phyloP scores from a whole-genome alignment of 64 coral and sea anemone genomes.

The Exaiptasia diaphana region DNA sequence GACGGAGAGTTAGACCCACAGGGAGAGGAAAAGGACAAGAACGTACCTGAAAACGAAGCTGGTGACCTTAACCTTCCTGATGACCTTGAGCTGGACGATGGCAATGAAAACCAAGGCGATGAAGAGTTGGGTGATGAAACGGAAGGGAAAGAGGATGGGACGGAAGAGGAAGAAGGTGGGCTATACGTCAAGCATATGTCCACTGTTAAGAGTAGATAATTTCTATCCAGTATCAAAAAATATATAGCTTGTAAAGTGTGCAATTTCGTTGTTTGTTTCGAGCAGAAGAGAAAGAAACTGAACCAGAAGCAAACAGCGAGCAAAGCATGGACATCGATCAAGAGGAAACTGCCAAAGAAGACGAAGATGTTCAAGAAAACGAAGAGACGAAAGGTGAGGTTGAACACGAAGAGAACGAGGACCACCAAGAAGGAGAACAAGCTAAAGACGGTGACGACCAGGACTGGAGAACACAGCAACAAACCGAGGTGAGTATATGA shows the following conservation, averaged over 20 bases:
- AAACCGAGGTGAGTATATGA: conserved; percentile 60
- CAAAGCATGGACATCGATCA: conserved; percentile 17
- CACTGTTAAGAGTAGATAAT: no score
- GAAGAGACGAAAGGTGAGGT: conserved; percentile 12
- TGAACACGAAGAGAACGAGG: background rate
- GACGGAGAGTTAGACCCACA: conserved; percentile 31
- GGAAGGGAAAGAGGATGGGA: background rate
- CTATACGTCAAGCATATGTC: no score
- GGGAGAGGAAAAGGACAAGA: conserved; percentile 21
- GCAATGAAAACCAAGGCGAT: conserved; percentile 11
- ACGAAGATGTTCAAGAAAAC: conserved; percentile 11
- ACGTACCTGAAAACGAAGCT: conserved; percentile 4
- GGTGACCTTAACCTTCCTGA: conserved; percentile 52
- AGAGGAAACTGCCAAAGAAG: background rate
- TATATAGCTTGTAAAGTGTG: no score
- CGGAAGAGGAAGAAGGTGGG: background rate
- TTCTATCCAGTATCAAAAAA: no score
- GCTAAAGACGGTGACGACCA: conserved; percentile 32
- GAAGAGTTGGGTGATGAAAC: background rate
- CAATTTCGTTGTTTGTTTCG: no score
- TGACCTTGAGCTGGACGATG: conserved; percentile 58
- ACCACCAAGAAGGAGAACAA: conserved; percentile 39
- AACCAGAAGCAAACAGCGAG: background rate
- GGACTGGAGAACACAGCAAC: conserved; percentile 76
- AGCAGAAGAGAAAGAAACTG: background rate